These are phyloP conservation scores for Cantharis lateralis DNA, from an alignment of 2,888 invertebrate species.

Conservation along the genomic window DNA sequence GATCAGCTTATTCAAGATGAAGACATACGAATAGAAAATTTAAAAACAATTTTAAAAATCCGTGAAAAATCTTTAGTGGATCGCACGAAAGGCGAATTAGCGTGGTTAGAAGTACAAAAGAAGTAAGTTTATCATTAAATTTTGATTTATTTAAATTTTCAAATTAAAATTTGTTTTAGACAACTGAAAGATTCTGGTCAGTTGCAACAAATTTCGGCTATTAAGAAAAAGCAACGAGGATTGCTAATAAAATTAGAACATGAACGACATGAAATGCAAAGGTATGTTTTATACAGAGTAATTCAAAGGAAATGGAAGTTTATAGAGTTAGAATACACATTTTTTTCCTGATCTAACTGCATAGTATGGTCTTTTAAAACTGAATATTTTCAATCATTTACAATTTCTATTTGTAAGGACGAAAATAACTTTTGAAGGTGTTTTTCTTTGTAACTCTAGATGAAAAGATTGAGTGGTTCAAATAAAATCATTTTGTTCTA, in stretches of 20 bases:
- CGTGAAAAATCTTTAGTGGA: conserved; percentile 70
- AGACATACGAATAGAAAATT: conserved; percentile 67
- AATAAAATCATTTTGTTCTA: too few relatives aligned
- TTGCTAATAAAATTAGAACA: conserved; percentile 68
- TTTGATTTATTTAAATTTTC: background rate
- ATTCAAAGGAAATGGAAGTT: background rate
- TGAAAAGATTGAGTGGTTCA: too few relatives aligned
- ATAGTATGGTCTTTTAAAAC: too few relatives aligned
- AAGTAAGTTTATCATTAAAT: conserved; percentile 46
- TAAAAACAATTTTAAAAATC: conserved; percentile 67
- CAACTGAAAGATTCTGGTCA: conserved; percentile 62
- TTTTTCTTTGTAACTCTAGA: too few relatives aligned
- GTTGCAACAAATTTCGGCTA: conserved; percentile 60
- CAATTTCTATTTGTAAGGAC: too few relatives aligned
- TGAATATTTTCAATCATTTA: too few relatives aligned
- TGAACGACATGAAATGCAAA: conserved; percentile 70
- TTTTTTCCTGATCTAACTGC: too few relatives aligned
- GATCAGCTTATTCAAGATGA: conserved; percentile 71
- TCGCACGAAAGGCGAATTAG: conserved; percentile 67
- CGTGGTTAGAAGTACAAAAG: conserved; percentile 70
- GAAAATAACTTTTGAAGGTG: too few relatives aligned
- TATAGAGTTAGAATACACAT: too few relatives aligned
- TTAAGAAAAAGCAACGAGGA: conserved; percentile 71
- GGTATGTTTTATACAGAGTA: conserved; percentile 48
- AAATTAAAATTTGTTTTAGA: conserved; percentile 42